Evolutionary conservation across 2,888 invertebrate species (phyloP), one percentile per base, ranked within the genome.

Genomic region (Ethmia dodecea): DNA sequence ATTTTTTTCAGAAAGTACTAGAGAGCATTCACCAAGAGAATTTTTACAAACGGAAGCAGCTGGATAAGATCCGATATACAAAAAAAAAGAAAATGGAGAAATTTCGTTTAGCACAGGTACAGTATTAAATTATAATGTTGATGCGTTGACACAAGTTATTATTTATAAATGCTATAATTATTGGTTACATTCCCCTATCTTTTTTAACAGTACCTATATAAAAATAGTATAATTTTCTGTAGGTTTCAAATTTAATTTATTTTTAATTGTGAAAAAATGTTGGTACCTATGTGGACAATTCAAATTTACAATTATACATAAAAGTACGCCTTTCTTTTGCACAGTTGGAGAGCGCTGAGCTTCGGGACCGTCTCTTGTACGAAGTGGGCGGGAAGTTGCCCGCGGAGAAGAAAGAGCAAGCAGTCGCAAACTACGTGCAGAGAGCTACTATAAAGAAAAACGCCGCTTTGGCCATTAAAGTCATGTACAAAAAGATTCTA

Each of bases 391-490:
- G 78, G 1, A 83, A 81, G 47, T 52, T 86, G 13, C 76, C 84
- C 0, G 78, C 87, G 0, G 89, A 89, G 56, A 77, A 83, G 49
- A 77, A 84, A 45, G 88, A 88, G 18, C 89, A 89, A 47, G 83
- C 88, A 0, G 79, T 89, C 1, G 89, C 89, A 0, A 89, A 89
- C 35, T 89, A 88, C 50, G 90, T 90, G 9, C 90, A 91, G 51
- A 81, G 89, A 36, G 89, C 89, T 0, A 87, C 88, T 43, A 86
- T 91, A 15, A 90, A 90, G 65, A 88, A 89, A 50, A 90, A 90
- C 44, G 90, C 91, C 0, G 91, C 91, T 0, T 77, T 89, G 29
- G 88, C 89, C n/a, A 90, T 91, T 44, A 79, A 86, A 49, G 84
- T 87, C 37, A 89, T 90, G 54, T 92, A 91, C 52, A 79, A 75